Base-by-base conservation (phyloP, 2,797 vertebrate genomes). In the Antennarius maculatus region DNA sequence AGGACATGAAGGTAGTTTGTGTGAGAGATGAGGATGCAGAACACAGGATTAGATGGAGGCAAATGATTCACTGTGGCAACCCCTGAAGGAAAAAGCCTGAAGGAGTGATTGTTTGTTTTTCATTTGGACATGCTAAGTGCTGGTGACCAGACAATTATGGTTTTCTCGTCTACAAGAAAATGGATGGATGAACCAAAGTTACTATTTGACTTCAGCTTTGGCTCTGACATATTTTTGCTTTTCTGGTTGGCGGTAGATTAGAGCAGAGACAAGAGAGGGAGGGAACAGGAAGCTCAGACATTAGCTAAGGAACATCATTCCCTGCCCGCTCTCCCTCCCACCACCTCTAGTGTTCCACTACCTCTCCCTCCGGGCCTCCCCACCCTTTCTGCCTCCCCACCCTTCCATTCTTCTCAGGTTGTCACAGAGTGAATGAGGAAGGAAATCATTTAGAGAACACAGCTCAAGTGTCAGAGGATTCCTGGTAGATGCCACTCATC, bases 271-370 rank as follows among this genome's bases (percentile, higher is more conserved):
- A 34, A 54, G 49, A 43, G 47, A 18, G 23, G 52, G 56, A 1
- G n/a, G 54, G 23, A 51, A 31, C 37, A 18, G 64, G 63, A 74
- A 57, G 54, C 63, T 37, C 16, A 28, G 59, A 57, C 42, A 41
- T 31, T 70, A 50, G 47, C 77, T 82, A 81, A 80, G 58, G 53
- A 77, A 64, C 75, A 70, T 76, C 83, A 65, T 50, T 52, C 55
- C 71, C 58, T 3, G 0, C 60, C 43, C 54, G 17, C 39, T 54
- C 59, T 39, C 47, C 34, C 4, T 29, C 23, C 60, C 29, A 3
- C 13, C 61, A 50, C 61, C 37, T 61, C 34, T 52, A 17, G 54
- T 60, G 11, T 43, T 58, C 4, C 49, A 8, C 28, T 31, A 29
- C 52, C 76, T 67, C 76, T 27, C 55, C 66, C 64, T 47, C 28